phyloP scores from a whole-genome alignment of 2,113 vertebrate species.

The Lichenostomus cassidix region DNA sequence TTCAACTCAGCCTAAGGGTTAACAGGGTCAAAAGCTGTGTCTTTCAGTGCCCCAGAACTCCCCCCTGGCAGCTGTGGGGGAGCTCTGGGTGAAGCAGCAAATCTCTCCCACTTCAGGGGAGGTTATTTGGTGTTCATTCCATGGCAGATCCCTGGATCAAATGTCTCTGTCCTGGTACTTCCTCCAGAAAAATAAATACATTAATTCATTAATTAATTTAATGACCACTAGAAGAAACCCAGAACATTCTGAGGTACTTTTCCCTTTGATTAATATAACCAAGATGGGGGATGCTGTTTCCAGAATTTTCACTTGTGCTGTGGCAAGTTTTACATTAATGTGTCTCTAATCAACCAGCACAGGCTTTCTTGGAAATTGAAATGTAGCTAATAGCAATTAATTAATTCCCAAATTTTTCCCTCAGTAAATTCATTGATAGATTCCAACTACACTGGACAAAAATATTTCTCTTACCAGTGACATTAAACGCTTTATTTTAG shows the following conservation, averaged over 20 bases:
- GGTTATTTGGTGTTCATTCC: not conserved
- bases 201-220: not conserved
- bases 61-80: not conserved
- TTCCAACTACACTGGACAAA: not conserved
- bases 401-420: not conserved
- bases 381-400: not conserved
- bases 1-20: not conserved
- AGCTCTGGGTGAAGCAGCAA: not conserved
- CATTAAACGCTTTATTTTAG: not conserved
- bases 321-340: fast-evolving
- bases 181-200: not conserved
- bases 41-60: not conserved
- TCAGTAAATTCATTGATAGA: not conserved
- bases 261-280: not conserved
- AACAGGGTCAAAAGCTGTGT: not conserved
- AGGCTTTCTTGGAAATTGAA: not conserved
- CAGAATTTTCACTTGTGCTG: not conserved
- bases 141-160: not conserved
- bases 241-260: not conserved
- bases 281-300: not conserved
- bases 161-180: not conserved
- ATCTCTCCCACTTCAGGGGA: not conserved
- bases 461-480: not conserved
- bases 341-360: not conserved
- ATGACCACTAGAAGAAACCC: not conserved